phyloP scores from a whole-genome alignment of 2,888 invertebrate species.

The Eremobia ochroleuca region DNA sequence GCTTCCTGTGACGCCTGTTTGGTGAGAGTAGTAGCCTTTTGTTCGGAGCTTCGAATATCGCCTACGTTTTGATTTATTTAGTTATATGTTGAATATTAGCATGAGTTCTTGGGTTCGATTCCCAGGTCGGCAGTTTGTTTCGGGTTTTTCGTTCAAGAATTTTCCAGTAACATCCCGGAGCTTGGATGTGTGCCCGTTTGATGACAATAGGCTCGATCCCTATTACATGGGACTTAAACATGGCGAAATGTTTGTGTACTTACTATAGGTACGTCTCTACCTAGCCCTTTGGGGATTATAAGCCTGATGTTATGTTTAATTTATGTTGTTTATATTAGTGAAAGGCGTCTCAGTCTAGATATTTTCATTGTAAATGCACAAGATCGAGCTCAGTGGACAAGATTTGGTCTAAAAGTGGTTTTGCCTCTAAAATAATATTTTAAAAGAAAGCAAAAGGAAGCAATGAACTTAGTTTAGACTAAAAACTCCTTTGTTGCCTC shows the following conservation, averaged over 20 bases:
- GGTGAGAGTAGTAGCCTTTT: constrained; percentile 34
- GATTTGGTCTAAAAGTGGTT: background rate
- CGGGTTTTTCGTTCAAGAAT: background rate
- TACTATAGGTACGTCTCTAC: background rate
- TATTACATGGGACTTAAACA: background rate
- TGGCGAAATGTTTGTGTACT: background rate
- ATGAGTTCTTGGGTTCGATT: background rate
- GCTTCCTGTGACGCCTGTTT: constrained; percentile 49
- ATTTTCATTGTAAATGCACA: background rate
- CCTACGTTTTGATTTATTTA: background rate
- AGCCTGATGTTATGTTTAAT: background rate
- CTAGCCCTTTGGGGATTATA: background rate
- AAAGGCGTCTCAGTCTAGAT: constrained; percentile 1
- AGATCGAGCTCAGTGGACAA: background rate
- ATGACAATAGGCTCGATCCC: background rate
- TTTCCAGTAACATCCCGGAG: background rate
- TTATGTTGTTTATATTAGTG: background rate
- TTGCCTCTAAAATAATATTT: background rate
- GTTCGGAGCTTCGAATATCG: constrained; percentile 23
- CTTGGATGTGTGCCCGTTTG: too few relatives aligned
- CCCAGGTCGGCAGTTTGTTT: background rate
- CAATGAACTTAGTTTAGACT: background rate
- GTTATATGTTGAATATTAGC: background rate
- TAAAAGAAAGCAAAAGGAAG: background rate
- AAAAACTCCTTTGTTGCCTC: constrained; percentile 1